phyloP scores from a whole-genome alignment of 2,797 vertebrate species.

The Sebastes steindachneri region DNA sequence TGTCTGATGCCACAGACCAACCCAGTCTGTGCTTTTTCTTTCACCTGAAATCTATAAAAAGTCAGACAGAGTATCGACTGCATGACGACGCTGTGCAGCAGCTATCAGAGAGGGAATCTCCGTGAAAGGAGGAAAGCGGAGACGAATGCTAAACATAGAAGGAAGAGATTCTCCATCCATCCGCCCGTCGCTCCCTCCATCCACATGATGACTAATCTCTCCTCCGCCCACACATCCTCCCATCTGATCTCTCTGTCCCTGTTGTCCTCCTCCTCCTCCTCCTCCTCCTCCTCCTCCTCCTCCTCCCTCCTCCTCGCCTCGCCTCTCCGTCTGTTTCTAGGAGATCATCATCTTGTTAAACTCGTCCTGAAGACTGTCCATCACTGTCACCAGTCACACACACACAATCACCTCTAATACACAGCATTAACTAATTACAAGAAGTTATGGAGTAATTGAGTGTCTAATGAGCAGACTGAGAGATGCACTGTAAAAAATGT shows the following conservation, averaged over 20 bases:
- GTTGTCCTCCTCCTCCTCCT: background rate
- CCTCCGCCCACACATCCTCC: constrained; percentile 23
- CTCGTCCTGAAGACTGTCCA: background rate
- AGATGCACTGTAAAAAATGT: background rate
- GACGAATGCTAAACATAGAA: constrained; percentile 26
- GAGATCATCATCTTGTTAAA: background rate
- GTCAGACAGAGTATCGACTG: constrained; percentile 5
- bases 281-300: background rate
- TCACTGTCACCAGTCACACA: background rate
- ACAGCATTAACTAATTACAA: background rate
- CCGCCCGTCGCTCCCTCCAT: background rate
- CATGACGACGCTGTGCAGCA: constrained; percentile 1
- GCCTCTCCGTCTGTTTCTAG: background rate
- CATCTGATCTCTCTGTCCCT: background rate
- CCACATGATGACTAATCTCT: constrained; percentile 57
- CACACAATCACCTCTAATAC: background rate
- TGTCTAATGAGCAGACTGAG: constrained; percentile 9
- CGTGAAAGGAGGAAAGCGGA: constrained; percentile 12
- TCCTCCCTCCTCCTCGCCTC: background rate
- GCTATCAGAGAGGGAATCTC: constrained; percentile 30
- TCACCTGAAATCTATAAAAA: constrained; percentile 1
- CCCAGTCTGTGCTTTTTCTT: background rate
- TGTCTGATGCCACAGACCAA: too few species aligned
- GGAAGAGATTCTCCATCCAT: constrained; percentile 8
- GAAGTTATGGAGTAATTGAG: background rate